Percentiles rank a stretch among this genome's conserved stretches.
Conservation (phyloP, 2,797 vertebrate species). For the Acipenser ruthenus region DNA sequence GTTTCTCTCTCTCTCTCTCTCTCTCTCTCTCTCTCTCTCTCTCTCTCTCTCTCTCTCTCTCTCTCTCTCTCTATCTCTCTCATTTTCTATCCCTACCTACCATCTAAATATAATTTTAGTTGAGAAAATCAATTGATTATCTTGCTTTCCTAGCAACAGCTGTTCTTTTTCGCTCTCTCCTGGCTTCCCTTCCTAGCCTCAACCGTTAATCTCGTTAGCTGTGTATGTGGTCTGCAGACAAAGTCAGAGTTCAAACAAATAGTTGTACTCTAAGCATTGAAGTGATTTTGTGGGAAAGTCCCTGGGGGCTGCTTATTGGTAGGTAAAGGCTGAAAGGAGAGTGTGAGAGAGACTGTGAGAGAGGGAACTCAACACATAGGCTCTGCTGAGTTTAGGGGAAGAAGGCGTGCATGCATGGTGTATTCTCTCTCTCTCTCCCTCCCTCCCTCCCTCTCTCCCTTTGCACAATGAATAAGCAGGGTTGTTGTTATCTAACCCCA, state of each 20-base stretch:
- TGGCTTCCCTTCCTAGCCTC: conserved; percentile 9
- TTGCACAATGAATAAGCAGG: not conserved
- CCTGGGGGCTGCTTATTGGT: conserved; percentile 16
- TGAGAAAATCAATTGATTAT: conserved; percentile 17
- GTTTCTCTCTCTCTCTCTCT: not conserved
- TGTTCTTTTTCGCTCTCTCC: conserved; percentile 9
- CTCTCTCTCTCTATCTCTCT: not conserved
- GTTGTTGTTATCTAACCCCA: no score
- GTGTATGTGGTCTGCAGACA: conserved; percentile 24
- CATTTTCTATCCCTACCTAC: not conserved
- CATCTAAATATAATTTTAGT: conserved; percentile 4
- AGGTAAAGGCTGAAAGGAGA: conserved; percentile 15
- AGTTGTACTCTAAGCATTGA: conserved; percentile 28
- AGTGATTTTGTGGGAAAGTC: conserved; percentile 21
- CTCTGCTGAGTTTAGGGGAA: not conserved
- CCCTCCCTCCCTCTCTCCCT: not conserved
- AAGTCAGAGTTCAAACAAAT: conserved; percentile 33
- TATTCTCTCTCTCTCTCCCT: not conserved
- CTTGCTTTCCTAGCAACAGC: conserved; percentile 9
- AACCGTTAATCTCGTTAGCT: conserved; percentile 22
- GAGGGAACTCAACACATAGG: not conserved
- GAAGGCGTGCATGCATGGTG: no score
- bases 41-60: conserved; percentile 7
- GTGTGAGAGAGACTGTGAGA: conserved; percentile 4
- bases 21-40: not conserved